Base-by-base conservation (phyloP, 30 jellyfish, hydroid and myxozoan genomes). In the Rhopilema esculentum region DNA sequence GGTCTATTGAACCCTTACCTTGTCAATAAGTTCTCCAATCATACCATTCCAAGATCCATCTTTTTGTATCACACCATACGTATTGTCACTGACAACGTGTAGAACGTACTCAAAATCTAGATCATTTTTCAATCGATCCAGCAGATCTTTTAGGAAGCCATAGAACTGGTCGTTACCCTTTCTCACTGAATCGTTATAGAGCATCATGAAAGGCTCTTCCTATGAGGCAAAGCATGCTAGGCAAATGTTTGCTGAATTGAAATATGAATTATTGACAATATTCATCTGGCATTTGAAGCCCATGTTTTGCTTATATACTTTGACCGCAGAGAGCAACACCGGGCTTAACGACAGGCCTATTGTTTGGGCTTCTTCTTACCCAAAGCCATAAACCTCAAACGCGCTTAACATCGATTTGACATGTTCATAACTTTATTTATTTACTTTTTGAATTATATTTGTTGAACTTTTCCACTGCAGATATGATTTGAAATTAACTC, bases 21-120 rank as follows among this genome's bases (percentile, higher is more conserved):
- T 90, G 27, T 75, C 69, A n/a, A 84, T 88, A 9, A 93, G 92
- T 62, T 93, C 97, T 40, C 97, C 98, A 20, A 93, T 87, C 93
- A 93, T 73, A 21, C 98, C 98, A 83, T 93, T 88, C 98, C 98
- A 93, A 0, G 91, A 50, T 57, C 98, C 98, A 72, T 86, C 86
- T 49, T 79, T 79, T 71, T 75, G 89, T 7, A 52, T 76, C 27
- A 33, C 77, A 17, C 98, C 98, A 33, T 86, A 92, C 8, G 79
- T 86, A 50, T 93, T 80, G 79, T 84, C 98, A 27, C 87, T 73
- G 20, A 83, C 96, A 17, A 78, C 89, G 49, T 76, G 88, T 52
- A 93, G 70, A 16, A 77, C 97, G 81, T 81, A 85, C 22, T 85
- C 88, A 40, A 93, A 87, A 49, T 88, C 92, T 27, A 93, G 85